Evolutionary conservation across 2,888 invertebrate genomes (phyloP), one percentile per base, ranked within the genome.

Genomic region (Nematopogon swammerdamellus): DNA sequence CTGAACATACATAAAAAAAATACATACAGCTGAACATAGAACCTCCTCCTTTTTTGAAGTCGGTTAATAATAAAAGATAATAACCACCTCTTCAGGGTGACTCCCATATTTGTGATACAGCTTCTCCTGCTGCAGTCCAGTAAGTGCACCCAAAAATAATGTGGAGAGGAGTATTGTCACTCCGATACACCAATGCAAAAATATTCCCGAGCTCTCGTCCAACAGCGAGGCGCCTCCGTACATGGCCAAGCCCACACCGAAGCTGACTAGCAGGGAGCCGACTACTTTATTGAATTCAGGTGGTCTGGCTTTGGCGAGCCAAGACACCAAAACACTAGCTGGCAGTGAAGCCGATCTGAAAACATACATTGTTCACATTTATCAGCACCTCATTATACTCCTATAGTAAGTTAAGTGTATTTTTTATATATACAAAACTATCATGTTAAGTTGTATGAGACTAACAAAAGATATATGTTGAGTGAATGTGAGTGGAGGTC

Each of bases 341-440:
- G 77, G 75, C 0, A 75, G 72, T 4, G 77, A 73, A 18, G 76
- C 77, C 30, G 79, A 79, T 52, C 79, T 79, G 60, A 11, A 66
- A 58, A 58, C 30, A 52, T 20, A 47, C 4, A 45, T 45, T 6
- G 14, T 25, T 25, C 25, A 25, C 25, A 25, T 6, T 25, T 25
- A 6, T 25, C 4, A 25, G 4, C n/a, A n/a, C n/a, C n/a, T n/a
- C n/a, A 6, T 25, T 25, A 25, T 8, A 25, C 4, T 25, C 25
- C 25, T 8, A 25, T 25, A 25, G 5, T 6, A 6, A 25, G 25
- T 25, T 25, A 6, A 25, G 8, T 25, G 25, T 25, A 25, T 6
- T 25, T 6, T 25, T 25, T n/a, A n/a, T n/a, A n/a, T n/a, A n/a
- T n/a, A n/a, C n/a, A n/a, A n/a, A n/a, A n/a, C n/a, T n/a, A n/a